These are phyloP conservation scores for Hippocampus kuda DNA, from an alignment of 2,797 vertebrate genomes.

Conservation along the genomic window DNA sequence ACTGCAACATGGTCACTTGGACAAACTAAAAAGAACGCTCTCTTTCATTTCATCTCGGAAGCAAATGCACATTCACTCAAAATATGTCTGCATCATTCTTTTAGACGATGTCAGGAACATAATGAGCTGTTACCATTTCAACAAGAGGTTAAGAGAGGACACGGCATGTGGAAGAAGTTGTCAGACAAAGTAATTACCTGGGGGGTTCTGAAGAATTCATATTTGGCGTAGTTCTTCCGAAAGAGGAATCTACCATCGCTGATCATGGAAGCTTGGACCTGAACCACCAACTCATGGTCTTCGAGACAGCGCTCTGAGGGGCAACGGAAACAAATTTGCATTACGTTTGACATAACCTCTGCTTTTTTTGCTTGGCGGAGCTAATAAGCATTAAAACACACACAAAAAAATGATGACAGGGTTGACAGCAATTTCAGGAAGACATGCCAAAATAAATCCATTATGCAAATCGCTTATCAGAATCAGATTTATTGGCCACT, in stretches of 20 bases:
- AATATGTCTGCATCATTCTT: background rate
- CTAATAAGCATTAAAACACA: background rate
- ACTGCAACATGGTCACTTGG: conserved; percentile 20
- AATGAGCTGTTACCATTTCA: conserved; percentile 16
- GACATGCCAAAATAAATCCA: too few relatives aligned
- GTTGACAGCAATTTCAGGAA: too few relatives aligned
- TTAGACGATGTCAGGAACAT: background rate
- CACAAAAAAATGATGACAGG: background rate
- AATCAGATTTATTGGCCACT: too few relatives aligned
- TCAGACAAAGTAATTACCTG: conserved; percentile 60
- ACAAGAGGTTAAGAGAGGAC: conserved; percentile 3
- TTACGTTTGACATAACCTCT: background rate
- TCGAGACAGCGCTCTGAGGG: conserved; percentile 85
- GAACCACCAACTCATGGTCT: conserved; percentile 89
- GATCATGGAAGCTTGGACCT: conserved; percentile 85
- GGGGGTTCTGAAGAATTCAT: conserved; percentile 97
- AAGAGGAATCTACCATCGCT: conserved; percentile 92
- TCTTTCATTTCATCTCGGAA: background rate
- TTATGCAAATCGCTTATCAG: too few relatives aligned
- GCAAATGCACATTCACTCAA: background rate
- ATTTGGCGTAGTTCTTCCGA: conserved; percentile 98
- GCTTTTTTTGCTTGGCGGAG: background rate
- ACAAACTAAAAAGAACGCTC: background rate
- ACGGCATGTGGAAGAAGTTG: conserved; percentile 4
- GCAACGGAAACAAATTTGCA: conserved; percentile 6